Conservation (phyloP, 1,140 invertebrate species). For the Cylas formicarius region DNA sequence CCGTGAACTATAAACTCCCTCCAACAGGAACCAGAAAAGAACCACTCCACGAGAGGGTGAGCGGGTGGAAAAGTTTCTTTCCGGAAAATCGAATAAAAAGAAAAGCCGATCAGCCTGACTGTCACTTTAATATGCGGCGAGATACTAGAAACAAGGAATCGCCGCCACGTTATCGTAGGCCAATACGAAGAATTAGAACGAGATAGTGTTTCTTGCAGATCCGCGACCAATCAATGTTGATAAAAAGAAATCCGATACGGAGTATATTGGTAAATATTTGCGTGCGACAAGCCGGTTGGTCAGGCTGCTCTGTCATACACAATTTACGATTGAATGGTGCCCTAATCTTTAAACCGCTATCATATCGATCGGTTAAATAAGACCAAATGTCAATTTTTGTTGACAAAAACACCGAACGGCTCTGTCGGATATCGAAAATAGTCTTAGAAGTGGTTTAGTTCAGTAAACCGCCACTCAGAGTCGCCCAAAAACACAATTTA, state of each 20-base stretch:
- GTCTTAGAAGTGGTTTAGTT: too few species aligned
- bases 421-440: too few species aligned
- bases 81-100: conserved; percentile 6
- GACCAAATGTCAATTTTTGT: neutral
- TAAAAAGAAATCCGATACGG: conserved; percentile 40
- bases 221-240: neutral
- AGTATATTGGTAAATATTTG: conserved; percentile 41
- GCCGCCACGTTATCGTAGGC: too few species aligned
- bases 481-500: too few species aligned
- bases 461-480: too few species aligned
- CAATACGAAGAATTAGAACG: too few species aligned
- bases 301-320: conserved; percentile 25
- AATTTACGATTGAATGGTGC: conserved; percentile 9
- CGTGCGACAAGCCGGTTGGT: conserved; percentile 29
- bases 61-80: conserved; percentile 8
- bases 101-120: conserved; percentile 23
- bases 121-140: too few species aligned
- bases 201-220: conserved; percentile 3
- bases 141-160: too few species aligned
- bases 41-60: conserved; percentile 14
- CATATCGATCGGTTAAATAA: neutral
- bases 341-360: conserved; percentile 1
- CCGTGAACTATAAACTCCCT: too few species aligned
- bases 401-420: too few species aligned
- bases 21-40: conserved; percentile 7